Conservation (phyloP, 2,797 vertebrate genomes). For the Selene dorsalis region DNA sequence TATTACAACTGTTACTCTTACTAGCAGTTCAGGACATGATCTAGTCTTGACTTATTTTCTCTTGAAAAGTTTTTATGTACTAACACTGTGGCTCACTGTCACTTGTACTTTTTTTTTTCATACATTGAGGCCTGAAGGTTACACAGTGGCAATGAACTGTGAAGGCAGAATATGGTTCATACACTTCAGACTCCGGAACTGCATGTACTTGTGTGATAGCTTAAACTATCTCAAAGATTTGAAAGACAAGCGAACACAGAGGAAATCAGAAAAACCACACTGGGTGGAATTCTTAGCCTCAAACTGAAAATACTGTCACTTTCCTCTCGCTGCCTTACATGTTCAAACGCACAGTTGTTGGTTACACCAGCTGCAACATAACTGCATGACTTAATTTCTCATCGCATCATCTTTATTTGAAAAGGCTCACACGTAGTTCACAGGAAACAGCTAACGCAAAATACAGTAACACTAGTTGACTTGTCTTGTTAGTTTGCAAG, state of each 20-base stretch:
- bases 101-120: slow-evolving; percentile 1
- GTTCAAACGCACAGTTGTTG: background rate
- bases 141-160: slow-evolving; percentile 36
- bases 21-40: no score
- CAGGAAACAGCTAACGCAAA: background rate
- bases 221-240: slow-evolving; percentile 26
- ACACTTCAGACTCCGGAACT: slow-evolving; percentile 31
- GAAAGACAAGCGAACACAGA: slow-evolving; percentile 20
- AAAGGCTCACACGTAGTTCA: background rate
- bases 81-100: slow-evolving; percentile 8
- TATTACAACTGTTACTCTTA: background rate
- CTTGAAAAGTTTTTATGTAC: background rate
- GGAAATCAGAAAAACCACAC: slow-evolving; percentile 52
- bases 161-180: slow-evolving; percentile 24
- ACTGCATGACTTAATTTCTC: background rate
- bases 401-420: background rate
- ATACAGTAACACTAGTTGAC: background rate
- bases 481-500: background rate
- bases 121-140: slow-evolving; percentile 22
- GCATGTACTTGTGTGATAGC: slow-evolving; percentile 39
- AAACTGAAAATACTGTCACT: background rate
- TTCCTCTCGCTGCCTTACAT: background rate
- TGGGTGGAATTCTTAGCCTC: background rate
- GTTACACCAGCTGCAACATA: background rate
- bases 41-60: background rate